Percentiles rank a stretch among this genome's conserved stretches.
phyloP scores from a whole-genome alignment of 2,888 invertebrate species.

The Penaeus monodon region DNA sequence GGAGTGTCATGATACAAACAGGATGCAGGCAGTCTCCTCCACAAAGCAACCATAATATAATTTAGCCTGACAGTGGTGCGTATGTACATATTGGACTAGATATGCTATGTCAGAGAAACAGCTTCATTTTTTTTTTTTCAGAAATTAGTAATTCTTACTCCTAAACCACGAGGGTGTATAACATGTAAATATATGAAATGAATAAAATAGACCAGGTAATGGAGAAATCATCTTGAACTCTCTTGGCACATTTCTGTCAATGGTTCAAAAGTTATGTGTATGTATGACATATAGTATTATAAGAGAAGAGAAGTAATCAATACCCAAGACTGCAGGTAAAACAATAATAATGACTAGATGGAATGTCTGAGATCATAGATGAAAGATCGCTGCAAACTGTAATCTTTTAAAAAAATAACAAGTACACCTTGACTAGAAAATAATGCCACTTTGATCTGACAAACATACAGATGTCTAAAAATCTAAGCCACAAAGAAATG shows the following conservation, averaged over 20 bases:
- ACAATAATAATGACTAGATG: slow-evolving; percentile 65
- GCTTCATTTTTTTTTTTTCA: slow-evolving; percentile 52
- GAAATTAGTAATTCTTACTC: slow-evolving; percentile 62
- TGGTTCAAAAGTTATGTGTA: slow-evolving; percentile 59
- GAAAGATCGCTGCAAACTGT: slow-evolving; percentile 63
- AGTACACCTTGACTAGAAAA: slow-evolving; percentile 63
- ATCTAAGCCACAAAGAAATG: slow-evolving; percentile 64
- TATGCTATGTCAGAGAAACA: slow-evolving; percentile 65
- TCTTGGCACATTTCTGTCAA: slow-evolving; percentile 63
- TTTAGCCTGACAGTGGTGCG: slow-evolving; percentile 53
- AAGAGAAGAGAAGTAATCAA: slow-evolving; percentile 33
- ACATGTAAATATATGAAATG: slow-evolving; percentile 64
- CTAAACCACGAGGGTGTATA: slow-evolving; percentile 63
- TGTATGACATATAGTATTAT: slow-evolving; percentile 52
- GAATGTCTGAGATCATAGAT: slow-evolving; percentile 65
- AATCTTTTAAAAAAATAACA: slow-evolving; percentile 60
- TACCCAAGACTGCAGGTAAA: slow-evolving; percentile 53
- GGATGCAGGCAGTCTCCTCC: slow-evolving; percentile 38
- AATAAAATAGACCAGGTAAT: slow-evolving; percentile 64
- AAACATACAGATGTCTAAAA: slow-evolving; percentile 62
- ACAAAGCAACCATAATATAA: slow-evolving; percentile 53
- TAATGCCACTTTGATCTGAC: slow-evolving; percentile 63
- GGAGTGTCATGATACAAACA: slow-evolving; percentile 24
- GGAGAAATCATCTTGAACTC: slow-evolving; percentile 59
- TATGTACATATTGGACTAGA: slow-evolving; percentile 65